Base-by-base conservation (phyloP, 2,797 vertebrate species). In the Neoniphon sammara region DNA sequence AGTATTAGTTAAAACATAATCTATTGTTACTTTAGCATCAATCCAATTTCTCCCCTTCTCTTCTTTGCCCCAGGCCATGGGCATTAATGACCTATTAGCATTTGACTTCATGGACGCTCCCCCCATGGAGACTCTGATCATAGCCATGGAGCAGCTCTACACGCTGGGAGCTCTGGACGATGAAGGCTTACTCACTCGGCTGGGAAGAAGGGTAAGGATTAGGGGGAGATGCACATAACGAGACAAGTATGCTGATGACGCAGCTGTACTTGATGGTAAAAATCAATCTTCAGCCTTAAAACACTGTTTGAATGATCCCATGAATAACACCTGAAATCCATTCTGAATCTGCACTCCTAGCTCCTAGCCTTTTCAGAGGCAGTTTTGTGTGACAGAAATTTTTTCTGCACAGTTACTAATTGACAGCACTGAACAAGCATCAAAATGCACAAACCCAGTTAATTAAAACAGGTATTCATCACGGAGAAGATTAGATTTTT, bases 101-200 rank as follows among this genome's bases (percentile, higher is more conserved):
- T 99, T 99, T 64, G 98, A 99, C 93, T 99, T 99, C 67, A 99
- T 99, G 98, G 98, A 99, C 31, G 98, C 98, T 50, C 98, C 98
- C 0, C 98, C 98, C 0, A 99, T 99, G 97, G 98, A 99, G 89
- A 99, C 98, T 1, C 93, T 99, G 31, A 99, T 99, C 90, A 99
- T 97, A 2, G 98, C 98, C 83, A 99, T 99, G 98, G 98, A 99
- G 89, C 98, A 99, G 87, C 94, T 99, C 3, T 99, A 99, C 88
- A 99, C 97, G 0, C 93, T 99, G 83, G 98, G 97, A 62, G 96
- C 98, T 39, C 91, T 99, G 91, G 98, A 99, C 1, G 97, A 99
- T 0, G 98, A 99, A 82, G 98, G 98, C 0, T 88, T 99, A 58
- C 96, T 99, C 53, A 99, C 98, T 2, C 95, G 98, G 0, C 90